Evolutionary conservation across 2,888 invertebrate genomes (phyloP), one percentile per base, ranked within the genome.

Genomic region (Trachelus stipa): DNA sequence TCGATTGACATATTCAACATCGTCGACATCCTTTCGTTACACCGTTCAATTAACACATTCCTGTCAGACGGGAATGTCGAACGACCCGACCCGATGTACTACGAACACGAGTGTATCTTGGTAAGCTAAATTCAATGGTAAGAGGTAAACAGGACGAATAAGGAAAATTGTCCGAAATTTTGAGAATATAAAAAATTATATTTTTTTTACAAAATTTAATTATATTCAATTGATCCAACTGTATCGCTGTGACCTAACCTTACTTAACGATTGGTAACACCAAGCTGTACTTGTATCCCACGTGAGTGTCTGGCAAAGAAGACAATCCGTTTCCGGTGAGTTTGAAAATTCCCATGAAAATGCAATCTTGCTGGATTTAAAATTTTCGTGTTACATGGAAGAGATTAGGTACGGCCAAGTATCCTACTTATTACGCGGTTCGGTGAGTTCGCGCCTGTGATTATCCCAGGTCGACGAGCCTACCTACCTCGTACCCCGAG

Each of bases 341-440:
- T 56, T 56, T 56, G 23, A 23, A 4, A 37, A 15, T 3, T 37
- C 37, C 4, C 12, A 4, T 15, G 4, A 37, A 37, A 56, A 23
- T 56, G 23, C 23, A 23, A 56, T 56, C 23, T 23, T 6, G 23
- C 6, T 23, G 40, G 40, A 9, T 1, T 9, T 56, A 56, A 56
- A 56, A 56, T 23, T 56, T 15, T 56, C 40, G 23, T 2, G 40
- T 56, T 56, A 56, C 33, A 15, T 3, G 71, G 80, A 84, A 84
- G 81, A 81, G 83, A 85, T 84, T 79, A 83, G 80, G 79, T 77
- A 73, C 68, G 76, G 68, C 81, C 75, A 85, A 83, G 82, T 82
- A 80, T 80, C 79, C 79, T 81, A 82, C 83, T 84, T 82, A 82
- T 85, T 84, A 85, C 79, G 76, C 81, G 81, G 79, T 79, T 79